Conservation (phyloP, 2,888 invertebrate genomes). For the Sinohyriopsis cumingii region DNA sequence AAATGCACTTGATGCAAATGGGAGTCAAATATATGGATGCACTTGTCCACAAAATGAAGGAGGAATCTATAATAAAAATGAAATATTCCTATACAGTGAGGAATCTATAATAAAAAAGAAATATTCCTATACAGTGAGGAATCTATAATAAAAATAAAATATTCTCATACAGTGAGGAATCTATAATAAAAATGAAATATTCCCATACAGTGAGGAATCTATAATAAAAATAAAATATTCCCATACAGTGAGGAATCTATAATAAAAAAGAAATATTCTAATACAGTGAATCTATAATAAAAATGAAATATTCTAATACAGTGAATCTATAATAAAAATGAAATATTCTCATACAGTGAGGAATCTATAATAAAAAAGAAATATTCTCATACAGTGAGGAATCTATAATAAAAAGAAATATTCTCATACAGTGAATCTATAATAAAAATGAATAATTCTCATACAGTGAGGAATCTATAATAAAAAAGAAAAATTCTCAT, state of each 20-base stretch:
- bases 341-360: too few relatives aligned
- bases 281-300: background rate
- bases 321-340: background rate
- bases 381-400: too few relatives aligned
- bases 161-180: too few relatives aligned
- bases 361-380: slow-evolving; percentile 2
- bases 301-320: too few relatives aligned
- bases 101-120: slow-evolving; percentile 2
- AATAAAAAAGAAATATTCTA: background rate
- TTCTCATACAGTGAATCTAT: background rate
- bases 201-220: too few relatives aligned
- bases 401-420: slow-evolving; percentile 1
- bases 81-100: too few relatives aligned
- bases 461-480: slow-evolving; percentile 1
- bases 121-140: too few relatives aligned
- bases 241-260: background rate
- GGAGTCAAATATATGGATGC: slow-evolving; percentile 21
- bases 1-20: slow-evolving; percentile 18
- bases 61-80: slow-evolving; percentile 15
- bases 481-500: too few relatives aligned
- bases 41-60: slow-evolving; percentile 16
- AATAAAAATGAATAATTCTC: background rate
- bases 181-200: slow-evolving; percentile 1
- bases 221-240: slow-evolving; percentile 1
- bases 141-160: slow-evolving; percentile 1